Evolutionary conservation across 2,888 invertebrate genomes (phyloP), one percentile per base, ranked within the genome.

Genomic region (Caenorhabditis sp.): DNA sequence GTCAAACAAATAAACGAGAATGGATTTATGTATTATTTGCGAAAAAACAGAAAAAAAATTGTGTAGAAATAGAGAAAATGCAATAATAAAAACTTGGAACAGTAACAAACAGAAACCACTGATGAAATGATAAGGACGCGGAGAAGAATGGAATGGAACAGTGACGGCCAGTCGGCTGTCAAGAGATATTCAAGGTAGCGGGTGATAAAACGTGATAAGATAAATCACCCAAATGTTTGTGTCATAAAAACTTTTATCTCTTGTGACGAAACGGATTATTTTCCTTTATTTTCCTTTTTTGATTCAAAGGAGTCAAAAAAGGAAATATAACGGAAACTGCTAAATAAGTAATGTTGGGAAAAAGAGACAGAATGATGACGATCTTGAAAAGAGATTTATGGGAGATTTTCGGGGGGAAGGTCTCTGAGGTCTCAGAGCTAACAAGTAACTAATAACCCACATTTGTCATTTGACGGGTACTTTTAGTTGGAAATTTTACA

Each of bases 181-280:
- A 61, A 51, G 61, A 40, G 60, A 44, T 62, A 74, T 62, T 64
- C 40, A 58, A 64, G 47, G 44, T 6, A 61, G 37, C 20, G 53
- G 56, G 64, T 72, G 71, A 72, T 72, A 47, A 67, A 67, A 67
- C 61, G 76, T 76, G 76, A 76, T 76, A 26, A 76, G n/a, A 76
- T 76, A 53, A 68, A n/a, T n/a, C n/a, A n/a, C n/a, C n/a, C 20
- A 18, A 47, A 47, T 76, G 76, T 67, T 76, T 76, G 44, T 58
- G 26, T 74, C 74, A 67, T 32, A 35, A 50, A 47, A 40, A 51
- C 53, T 28, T 50, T 72, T 56, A 53, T 64, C 44, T 61, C 24
- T 44, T 71, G 55, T 56, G 62, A 61, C 58, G 37, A 64, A 32
- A n/a, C 5, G 28, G 40, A 55, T 62, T 50, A 26, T n/a, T 15